phyloP scores from a whole-genome alignment of 2,113 vertebrate genomes.

The Microcebus ravelobensis region DNA sequence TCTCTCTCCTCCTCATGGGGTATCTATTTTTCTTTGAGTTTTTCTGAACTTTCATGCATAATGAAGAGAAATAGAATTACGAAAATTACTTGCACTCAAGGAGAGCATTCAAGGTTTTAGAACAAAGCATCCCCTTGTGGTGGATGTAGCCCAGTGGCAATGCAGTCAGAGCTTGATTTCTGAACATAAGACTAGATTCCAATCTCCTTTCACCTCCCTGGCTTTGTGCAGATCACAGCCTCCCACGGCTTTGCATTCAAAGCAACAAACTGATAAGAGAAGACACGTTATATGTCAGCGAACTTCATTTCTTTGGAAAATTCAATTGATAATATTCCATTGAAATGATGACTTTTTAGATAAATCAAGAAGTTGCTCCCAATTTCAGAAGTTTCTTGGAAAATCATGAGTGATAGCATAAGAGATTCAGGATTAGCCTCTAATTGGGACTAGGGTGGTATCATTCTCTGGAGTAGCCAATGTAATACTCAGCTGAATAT shows the following conservation, averaged over 20 bases:
- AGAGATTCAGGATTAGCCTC: background rate
- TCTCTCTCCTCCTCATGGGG: background rate
- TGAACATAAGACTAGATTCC: background rate
- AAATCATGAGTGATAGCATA: background rate
- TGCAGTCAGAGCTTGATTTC: background rate
- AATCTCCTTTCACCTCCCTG: background rate
- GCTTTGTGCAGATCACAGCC: background rate
- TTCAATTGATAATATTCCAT: background rate
- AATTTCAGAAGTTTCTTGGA: background rate
- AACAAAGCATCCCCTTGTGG: background rate
- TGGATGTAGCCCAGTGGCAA: background rate
- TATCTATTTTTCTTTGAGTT: background rate
- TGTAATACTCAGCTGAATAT: conserved; percentile 17
- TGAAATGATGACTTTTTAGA: conserved; percentile 22
- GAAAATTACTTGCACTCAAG: background rate
- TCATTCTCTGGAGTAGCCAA: background rate
- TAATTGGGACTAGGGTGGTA: background rate
- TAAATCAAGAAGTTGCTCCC: background rate
- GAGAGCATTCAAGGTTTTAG: background rate
- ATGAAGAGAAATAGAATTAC: background rate
- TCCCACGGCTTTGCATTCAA: background rate
- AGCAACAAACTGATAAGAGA: background rate
- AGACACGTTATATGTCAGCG: background rate
- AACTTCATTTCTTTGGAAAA: background rate
- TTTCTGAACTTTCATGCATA: background rate